Base-by-base conservation (phyloP, 2,888 invertebrate species). In the Conistra vaccinii region DNA sequence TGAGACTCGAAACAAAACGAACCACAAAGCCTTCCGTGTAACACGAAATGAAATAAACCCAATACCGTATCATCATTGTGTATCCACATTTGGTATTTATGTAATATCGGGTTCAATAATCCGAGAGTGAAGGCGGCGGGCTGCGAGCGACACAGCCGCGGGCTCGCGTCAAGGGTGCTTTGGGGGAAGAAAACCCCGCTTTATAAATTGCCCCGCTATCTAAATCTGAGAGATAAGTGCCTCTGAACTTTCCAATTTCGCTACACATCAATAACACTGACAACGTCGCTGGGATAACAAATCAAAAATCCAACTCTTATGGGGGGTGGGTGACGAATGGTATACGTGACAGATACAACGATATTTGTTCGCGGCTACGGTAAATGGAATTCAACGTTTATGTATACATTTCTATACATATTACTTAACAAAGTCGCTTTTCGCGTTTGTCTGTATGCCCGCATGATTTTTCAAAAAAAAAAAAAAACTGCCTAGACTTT, bases 211-310 rank as follows among this genome's bases (percentile, higher is more conserved):
- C 94, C 93, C 91, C 88, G 95, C 95, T 95, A 96, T 96, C 95
- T 96, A 95, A 95, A 96, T 96, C 95, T 95, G 91, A 92, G 92
- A 95, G 95, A 96, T 95, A 96, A 96, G 94, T 94, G 93, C 93
- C 92, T 91, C 94, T 95, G 94, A 96, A 96, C 96, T 96, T 96
- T 96, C 96, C 96, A 96, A 96, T 96, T 96, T 95, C 94, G 95
- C 94, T 92, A 95, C 96, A 95, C 96, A 96, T 96, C 96, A 96
- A 96, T 96, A 96, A 95, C 95, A 95, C 90, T 95, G 96, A 95
- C 96, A 93, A 91, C 88, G 87, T 87, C 89, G 92, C 88, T 90
- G 89, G 92, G 92, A 92, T 93, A 94, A 96, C 95, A 95, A 94
- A 96, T 96, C 96, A 96, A 95, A 95, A 93, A 93, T 93, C 91